Evolutionary conservation across 2,113 vertebrate genomes (phyloP), one percentile per base, ranked within the genome.

Genomic region (Cebidichthys violaceus): DNA sequence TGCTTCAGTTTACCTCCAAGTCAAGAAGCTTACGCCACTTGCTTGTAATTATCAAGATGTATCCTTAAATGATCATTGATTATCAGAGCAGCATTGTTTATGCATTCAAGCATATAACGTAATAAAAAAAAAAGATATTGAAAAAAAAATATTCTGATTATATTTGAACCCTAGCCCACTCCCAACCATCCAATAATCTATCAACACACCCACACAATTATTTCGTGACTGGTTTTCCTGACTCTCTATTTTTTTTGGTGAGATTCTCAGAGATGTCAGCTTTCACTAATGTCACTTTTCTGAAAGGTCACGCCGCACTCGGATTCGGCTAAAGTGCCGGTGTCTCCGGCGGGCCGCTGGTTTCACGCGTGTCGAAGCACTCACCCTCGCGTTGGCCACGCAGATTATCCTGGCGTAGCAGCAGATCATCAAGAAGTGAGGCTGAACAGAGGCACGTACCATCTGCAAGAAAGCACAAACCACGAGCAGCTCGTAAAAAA

Each of bases 381-480:
- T 95, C 87, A 96, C 95, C 93, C 95, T 94, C 76, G 92, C 50
- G 77, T 95, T 96, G 92, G 96, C 94, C 93, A 96, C 95, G 65
- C 90, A 97, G 92, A 96, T 96, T 90, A 97, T 96, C 85, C 94
- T 92, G 83, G 90, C 92, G 57, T 96, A 95, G 93, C 96, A 96
- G 91, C 94, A 94, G 90, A 94, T 96, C 95, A 96, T 96, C 90
- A 95, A 90, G 90, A 96, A 94, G 93, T 96, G 89, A 97, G 95
- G 88, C 89, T 94, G 92, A 96, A 96, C 85, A 97, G 93, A 52
- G 95, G 96, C 88, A 95, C 90, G 85, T 93, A 89, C 95, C 71
- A 90, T 96, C 96, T 96, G 91, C 79, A 89, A 90, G 83, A 85
- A 59, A 14, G 39, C 52, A 88, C 66, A 89, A 22, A 80, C 45